Percentiles rank a stretch among this genome's conserved stretches.
phyloP scores from a whole-genome alignment of 2,888 invertebrate genomes.

The Axea sp. region DNA sequence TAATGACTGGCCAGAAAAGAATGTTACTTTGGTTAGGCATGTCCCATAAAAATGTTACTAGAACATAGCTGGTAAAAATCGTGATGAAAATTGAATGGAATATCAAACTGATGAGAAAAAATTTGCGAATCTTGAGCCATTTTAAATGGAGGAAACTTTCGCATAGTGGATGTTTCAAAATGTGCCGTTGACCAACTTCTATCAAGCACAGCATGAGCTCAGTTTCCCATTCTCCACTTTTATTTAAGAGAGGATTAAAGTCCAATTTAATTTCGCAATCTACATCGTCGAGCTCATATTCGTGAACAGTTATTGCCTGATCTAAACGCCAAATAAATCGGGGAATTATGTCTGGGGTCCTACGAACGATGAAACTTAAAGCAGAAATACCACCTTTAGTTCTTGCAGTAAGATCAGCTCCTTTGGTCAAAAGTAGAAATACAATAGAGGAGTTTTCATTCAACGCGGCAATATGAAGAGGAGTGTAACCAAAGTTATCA shows the following conservation, averaged over 20 bases:
- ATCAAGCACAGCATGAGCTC: conserved; percentile 83
- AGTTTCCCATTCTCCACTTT: conserved; percentile 77
- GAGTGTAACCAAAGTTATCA: conserved; percentile 91
- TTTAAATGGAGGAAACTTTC: conserved; percentile 91
- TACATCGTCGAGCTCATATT: conserved; percentile 91
- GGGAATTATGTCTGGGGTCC: conserved; percentile 90
- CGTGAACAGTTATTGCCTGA: conserved; percentile 87
- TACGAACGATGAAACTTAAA: conserved; percentile 89
- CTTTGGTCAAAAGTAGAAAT: conserved; percentile 85
- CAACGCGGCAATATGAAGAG: conserved; percentile 89
- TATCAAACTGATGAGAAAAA: conserved; percentile 88
- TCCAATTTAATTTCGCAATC: conserved; percentile 90
- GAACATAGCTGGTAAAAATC: conserved; percentile 86
- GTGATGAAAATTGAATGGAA: conserved; percentile 89
- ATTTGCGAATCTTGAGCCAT: conserved; percentile 90
- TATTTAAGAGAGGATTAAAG: conserved; percentile 80
- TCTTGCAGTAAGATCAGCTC: conserved; percentile 89
- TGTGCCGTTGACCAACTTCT: conserved; percentile 88
- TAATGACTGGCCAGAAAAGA: conserved; percentile 80
- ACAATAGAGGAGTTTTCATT: conserved; percentile 90
- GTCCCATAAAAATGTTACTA: conserved; percentile 82
- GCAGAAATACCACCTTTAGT: conserved; percentile 91
- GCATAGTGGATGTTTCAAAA: conserved; percentile 90
- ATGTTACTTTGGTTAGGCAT: conserved; percentile 77
- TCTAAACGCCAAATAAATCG: conserved; percentile 85